phyloP scores from a whole-genome alignment of 2,113 vertebrate genomes.

The Muntiacus muntjak region DNA sequence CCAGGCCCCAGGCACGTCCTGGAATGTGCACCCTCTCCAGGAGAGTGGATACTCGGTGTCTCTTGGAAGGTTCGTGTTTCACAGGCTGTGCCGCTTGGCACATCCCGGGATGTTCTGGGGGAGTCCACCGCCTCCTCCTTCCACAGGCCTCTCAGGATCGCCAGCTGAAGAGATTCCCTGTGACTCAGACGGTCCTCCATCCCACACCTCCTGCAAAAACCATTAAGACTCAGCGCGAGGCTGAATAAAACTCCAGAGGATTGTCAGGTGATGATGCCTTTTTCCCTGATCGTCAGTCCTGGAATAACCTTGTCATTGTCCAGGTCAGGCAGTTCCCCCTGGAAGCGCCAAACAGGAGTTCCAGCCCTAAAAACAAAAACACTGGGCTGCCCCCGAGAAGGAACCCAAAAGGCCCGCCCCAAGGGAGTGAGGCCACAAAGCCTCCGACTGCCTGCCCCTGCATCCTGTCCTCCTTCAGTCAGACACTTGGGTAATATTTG shows the following conservation, averaged over 20 bases:
- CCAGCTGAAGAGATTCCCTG: background rate
- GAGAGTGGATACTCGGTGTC: background rate
- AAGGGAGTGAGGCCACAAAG: background rate
- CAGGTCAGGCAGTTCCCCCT: constrained; percentile 48
- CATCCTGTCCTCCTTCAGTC: background rate
- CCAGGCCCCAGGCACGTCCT: background rate
- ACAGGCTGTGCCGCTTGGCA: constrained; percentile 19
- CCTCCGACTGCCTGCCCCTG: background rate
- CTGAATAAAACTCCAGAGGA: constrained; percentile 36
- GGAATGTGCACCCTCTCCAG: background rate
- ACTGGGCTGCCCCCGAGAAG: background rate
- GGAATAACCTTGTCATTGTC: constrained; percentile 33
- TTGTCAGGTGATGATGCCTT: constrained; percentile 32
- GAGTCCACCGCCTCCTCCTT: background rate
- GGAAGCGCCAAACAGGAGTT: background rate
- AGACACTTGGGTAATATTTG: background rate
- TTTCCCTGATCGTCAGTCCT: constrained; percentile 54
- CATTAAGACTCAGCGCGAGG: constrained; percentile 35
- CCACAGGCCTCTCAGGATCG: background rate
- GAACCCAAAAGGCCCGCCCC: background rate
- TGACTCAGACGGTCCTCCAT: constrained; percentile 55
- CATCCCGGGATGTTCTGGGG: constrained; percentile 37
- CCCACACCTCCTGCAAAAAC: constrained; percentile 40
- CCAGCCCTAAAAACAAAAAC: constrained; percentile 35
- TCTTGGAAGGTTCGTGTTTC: constrained; percentile 19